Conservation (phyloP, 2,888 invertebrate species). For the Scaptomyza tumidula region DNA sequence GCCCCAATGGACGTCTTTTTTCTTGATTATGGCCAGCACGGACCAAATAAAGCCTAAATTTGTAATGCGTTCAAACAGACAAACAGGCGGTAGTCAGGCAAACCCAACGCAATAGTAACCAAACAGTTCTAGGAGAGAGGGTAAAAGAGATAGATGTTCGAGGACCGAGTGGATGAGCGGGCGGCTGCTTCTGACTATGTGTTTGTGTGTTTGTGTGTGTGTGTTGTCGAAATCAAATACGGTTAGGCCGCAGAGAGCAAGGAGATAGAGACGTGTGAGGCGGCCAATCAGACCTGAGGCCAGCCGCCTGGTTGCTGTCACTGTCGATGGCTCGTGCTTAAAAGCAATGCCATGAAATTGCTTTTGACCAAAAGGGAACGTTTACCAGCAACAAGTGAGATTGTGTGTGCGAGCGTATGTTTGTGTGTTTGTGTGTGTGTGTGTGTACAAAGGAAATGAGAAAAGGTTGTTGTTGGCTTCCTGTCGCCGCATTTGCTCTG, state of each 20-base stretch:
- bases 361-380: conserved; percentile 67
- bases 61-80: conserved; percentile 57
- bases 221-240: conserved; percentile 60
- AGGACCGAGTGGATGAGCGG: background rate
- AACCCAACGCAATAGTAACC: conserved; percentile 29
- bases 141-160: background rate
- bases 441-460: conserved; percentile 67
- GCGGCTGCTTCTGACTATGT: background rate
- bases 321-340: conserved; percentile 55
- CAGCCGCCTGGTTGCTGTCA: conserved; percentile 51
- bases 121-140: conserved; percentile 27
- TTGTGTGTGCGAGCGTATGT: conserved; percentile 5
- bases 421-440: conserved; percentile 10
- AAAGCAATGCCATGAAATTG: conserved; percentile 74
- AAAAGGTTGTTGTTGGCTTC: conserved; percentile 73
- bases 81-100: conserved; percentile 31
- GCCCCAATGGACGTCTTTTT: conserved; percentile 27
- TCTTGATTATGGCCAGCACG: conserved; percentile 56
- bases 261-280: background rate
- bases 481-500: conserved; percentile 49
- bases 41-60: conserved; percentile 57
- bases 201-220: background rate
- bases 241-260: conserved; percentile 17
- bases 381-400: conserved; percentile 70
- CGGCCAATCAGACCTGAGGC: conserved; percentile 52